phyloP scores from a whole-genome alignment of 2,113 vertebrate species.

The Sebastes schlegelii region DNA sequence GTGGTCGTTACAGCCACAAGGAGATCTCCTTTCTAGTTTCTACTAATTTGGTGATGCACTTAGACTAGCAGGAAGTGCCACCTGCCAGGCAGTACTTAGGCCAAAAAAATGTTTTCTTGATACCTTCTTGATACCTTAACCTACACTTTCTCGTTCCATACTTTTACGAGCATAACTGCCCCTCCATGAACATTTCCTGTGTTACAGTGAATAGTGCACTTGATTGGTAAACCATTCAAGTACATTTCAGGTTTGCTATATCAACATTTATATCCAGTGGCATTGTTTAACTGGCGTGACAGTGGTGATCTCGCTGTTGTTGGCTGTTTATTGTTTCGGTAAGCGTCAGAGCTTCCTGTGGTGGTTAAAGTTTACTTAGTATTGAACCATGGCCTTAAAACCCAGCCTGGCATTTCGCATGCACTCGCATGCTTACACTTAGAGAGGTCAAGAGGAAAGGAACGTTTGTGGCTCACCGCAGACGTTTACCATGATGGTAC shows the following conservation, averaged over 20 bases:
- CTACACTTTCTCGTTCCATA: background rate
- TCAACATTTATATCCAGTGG: background rate
- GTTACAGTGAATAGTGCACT: background rate
- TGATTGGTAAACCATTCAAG: background rate
- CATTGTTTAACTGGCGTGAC: constrained; percentile 12
- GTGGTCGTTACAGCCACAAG: no score
- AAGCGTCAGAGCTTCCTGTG: constrained; percentile 13
- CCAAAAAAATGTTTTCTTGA: background rate
- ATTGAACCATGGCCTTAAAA: constrained; percentile 41
- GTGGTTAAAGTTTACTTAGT: constrained; percentile 21
- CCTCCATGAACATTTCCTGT: background rate
- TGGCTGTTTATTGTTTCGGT: constrained; percentile 29
- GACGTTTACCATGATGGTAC: constrained; percentile 45
- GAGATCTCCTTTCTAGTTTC: background rate
- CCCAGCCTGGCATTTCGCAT: constrained; percentile 59
- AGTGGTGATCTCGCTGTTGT: constrained; percentile 1
- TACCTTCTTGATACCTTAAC: background rate
- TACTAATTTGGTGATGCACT: background rate
- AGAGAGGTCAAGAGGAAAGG: constrained; percentile 61
- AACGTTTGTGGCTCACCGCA: constrained; percentile 50
- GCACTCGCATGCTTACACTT: constrained; percentile 44
- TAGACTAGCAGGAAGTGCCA: background rate
- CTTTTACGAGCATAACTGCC: background rate
- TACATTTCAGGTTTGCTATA: background rate
- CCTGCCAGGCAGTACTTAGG: background rate